phyloP scores from a whole-genome alignment of 1,140 invertebrate genomes.

The Ctenoplectra terminalis region DNA sequence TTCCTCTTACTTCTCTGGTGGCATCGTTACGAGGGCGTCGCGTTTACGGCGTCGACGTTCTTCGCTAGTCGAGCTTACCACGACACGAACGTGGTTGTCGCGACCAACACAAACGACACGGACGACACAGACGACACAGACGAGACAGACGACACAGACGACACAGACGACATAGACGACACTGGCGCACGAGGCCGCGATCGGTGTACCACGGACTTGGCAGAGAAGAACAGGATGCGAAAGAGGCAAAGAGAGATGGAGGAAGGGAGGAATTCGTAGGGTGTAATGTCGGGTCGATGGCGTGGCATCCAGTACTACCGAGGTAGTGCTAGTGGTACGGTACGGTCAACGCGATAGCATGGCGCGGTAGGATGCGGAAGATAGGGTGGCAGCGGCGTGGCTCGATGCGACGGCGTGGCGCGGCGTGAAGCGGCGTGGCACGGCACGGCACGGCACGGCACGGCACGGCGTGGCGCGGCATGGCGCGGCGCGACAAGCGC shows the following conservation, averaged over 20 bases:
- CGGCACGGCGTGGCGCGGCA: slow-evolving; percentile 13
- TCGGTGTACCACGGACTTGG: slow-evolving; percentile 51
- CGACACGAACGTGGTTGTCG: slow-evolving; percentile 45
- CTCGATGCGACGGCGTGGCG: not conserved
- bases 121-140: too few species aligned
- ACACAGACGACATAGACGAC: too few species aligned
- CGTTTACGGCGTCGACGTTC: slow-evolving; percentile 77
- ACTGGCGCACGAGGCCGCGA: slow-evolving; percentile 45
- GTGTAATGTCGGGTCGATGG: slow-evolving; percentile 49
- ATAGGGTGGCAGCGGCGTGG: slow-evolving; percentile 17
- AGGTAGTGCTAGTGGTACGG: slow-evolving; percentile 16
- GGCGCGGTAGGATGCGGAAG: not conserved
- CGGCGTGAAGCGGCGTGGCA: not conserved
- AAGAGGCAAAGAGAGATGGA: slow-evolving; percentile 21
- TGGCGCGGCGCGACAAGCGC: slow-evolving; percentile 41
- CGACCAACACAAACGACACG: slow-evolving; percentile 43
- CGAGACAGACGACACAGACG: too few species aligned
- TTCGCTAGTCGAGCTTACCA: slow-evolving; percentile 68
- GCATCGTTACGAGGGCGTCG: slow-evolving; percentile 78
- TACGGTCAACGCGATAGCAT: slow-evolving; percentile 16
- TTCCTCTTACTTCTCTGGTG: slow-evolving; percentile 70
- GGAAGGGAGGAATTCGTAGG: slow-evolving; percentile 37
- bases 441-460: slow-evolving; percentile 2
- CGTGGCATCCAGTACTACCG: slow-evolving; percentile 42
- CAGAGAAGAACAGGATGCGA: slow-evolving; percentile 28